phyloP scores from a whole-genome alignment of 2,888 invertebrate species.

The Acleris literana region DNA sequence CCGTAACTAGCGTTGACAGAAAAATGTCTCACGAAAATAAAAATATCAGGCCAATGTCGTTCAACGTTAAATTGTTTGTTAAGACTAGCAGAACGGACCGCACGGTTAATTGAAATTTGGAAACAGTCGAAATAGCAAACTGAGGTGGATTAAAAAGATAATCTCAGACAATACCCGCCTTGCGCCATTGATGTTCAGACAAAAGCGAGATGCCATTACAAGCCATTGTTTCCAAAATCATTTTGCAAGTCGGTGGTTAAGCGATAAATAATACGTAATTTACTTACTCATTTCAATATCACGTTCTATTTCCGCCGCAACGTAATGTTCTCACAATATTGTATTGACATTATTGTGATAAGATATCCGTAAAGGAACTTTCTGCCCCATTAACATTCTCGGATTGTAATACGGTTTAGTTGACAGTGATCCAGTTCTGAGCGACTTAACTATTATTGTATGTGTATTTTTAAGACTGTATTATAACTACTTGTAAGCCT shows the following conservation, averaged over 20 bases:
- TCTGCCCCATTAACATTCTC: conserved; percentile 28
- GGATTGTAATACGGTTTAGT: conserved; percentile 20
- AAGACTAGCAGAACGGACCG: conserved; percentile 22
- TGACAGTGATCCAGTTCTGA: conserved; percentile 31
- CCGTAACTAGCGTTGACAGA: conserved; percentile 22
- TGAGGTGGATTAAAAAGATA: conserved; percentile 53
- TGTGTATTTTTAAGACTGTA: too few relatives aligned
- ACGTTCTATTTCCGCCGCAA: conserved; percentile 39
- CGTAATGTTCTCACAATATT: conserved; percentile 38
- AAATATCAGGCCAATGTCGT: conserved; percentile 30
- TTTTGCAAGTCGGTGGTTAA: conserved; percentile 61
- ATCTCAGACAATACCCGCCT: conserved; percentile 65
- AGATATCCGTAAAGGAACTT: conserved; percentile 29
- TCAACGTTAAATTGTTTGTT: conserved; percentile 2
- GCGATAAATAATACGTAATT: conserved; percentile 51
- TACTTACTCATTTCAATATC: conserved; percentile 47
- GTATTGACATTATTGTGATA: conserved; percentile 33
- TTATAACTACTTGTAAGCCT: too few relatives aligned
- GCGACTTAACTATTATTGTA: neutral
- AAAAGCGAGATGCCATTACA: conserved; percentile 67
- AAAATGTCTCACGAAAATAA: conserved; percentile 29
- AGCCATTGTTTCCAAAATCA: conserved; percentile 72
- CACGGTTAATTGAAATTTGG: conserved; percentile 42
- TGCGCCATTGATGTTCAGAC: conserved; percentile 68
- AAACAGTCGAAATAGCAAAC: conserved; percentile 48